These are phyloP conservation scores for Lordiphosa clarofinis DNA, from an alignment of 1,140 invertebrate genomes.

Conservation along the genomic window DNA sequence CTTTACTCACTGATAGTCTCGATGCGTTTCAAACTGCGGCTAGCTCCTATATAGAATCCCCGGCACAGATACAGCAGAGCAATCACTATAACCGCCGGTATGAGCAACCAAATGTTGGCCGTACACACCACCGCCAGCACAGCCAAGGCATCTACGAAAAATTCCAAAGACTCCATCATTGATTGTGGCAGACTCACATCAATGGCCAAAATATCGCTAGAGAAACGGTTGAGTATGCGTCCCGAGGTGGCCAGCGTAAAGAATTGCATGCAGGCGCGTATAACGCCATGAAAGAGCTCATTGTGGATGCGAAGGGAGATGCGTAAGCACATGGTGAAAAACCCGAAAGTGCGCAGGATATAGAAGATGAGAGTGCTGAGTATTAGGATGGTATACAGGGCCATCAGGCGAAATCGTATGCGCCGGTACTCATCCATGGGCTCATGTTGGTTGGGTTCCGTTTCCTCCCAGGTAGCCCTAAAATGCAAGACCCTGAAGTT, in stretches of 20 bases:
- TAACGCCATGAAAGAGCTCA: conserved; percentile 89
- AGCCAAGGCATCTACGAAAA: conserved; percentile 84
- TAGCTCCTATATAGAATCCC: conserved; percentile 87
- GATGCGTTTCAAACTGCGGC: conserved; percentile 89
- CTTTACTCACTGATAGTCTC: conserved; percentile 86
- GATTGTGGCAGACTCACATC: conserved; percentile 90
- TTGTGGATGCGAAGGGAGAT: conserved; percentile 91
- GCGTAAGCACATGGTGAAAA: conserved; percentile 89
- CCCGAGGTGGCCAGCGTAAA: conserved; percentile 93
- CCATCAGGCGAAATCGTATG: conserved; percentile 43
- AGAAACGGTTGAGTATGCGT: conserved; percentile 91
- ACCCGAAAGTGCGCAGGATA: conserved; percentile 84
- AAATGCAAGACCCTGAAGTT: not conserved
- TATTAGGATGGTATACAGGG: conserved; percentile 60
- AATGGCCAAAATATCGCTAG: conserved; percentile 91
- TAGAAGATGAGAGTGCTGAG: conserved; percentile 60
- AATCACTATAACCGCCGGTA: conserved; percentile 86
- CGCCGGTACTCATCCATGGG: conserved; percentile 36
- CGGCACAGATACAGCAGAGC: conserved; percentile 85
- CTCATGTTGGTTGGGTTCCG: conserved; percentile 50
- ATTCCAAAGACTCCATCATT: conserved; percentile 86
- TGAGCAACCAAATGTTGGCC: conserved; percentile 88
- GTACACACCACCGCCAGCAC: conserved; percentile 86
- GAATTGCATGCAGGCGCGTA: conserved; percentile 91
- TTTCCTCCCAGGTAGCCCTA: conserved; percentile 78